A percentile compares a stretch with the other conserved stretches of the same genome.
phyloP scores from a whole-genome alignment of 2,888 invertebrate genomes.

The Apotomis turbidana region DNA sequence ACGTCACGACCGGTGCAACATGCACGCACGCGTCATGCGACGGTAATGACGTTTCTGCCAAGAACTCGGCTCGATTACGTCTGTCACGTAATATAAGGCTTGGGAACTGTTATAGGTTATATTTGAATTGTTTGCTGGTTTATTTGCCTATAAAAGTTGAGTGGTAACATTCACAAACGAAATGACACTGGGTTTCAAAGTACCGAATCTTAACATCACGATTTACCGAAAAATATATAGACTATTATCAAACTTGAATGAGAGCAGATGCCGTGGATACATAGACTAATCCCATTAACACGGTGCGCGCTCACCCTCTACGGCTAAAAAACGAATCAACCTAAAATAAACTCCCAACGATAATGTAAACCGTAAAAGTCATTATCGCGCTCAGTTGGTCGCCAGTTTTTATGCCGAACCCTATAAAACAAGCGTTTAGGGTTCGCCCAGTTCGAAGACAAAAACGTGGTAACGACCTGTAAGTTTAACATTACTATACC shows the following conservation, averaged over 20 bases:
- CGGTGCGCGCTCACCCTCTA: neutral
- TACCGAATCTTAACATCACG: too few relatives aligned
- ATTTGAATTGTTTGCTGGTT: too few relatives aligned
- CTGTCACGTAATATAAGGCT: too few relatives aligned
- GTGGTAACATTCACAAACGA: too few relatives aligned
- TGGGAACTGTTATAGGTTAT: too few relatives aligned
- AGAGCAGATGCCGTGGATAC: neutral
- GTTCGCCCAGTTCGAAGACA: conserved; percentile 13
- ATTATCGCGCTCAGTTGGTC: conserved; percentile 36
- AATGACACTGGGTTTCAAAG: too few relatives aligned
- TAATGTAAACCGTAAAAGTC: conserved; percentile 29
- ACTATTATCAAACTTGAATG: neutral
- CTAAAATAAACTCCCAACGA: conserved; percentile 15
- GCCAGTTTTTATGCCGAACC: conserved; percentile 31
- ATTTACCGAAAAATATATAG: neutral
- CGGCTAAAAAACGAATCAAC: conserved; percentile 9
- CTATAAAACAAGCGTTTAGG: conserved; percentile 24
- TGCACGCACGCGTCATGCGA: neutral
- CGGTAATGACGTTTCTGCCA: neutral
- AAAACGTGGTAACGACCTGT: conserved; percentile 22
- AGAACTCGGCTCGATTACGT: neutral
- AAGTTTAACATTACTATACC: conserved; percentile 14
- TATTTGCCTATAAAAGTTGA: too few relatives aligned
- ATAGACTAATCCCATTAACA: neutral
- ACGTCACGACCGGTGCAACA: neutral